phyloP scores from a whole-genome alignment of 2,888 invertebrate genomes.

The Polydrusus pterygomalis region DNA sequence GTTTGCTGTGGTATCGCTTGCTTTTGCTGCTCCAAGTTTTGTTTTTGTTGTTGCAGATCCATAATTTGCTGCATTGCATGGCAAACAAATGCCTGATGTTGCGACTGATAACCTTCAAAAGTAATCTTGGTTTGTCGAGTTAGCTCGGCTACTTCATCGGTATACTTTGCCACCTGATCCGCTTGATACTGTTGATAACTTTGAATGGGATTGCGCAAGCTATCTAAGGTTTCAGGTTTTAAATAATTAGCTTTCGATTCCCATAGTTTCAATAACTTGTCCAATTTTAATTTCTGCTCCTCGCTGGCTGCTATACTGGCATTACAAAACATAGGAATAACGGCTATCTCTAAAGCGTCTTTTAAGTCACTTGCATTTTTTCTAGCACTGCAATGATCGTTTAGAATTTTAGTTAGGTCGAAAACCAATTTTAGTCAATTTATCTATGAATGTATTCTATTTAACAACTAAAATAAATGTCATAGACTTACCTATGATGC shows the following conservation, averaged over 20 bases:
- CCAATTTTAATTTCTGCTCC: constrained; percentile 92
- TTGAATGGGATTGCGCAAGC: constrained; percentile 89
- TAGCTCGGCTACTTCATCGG: constrained; percentile 81
- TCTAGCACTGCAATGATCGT: constrained; percentile 82
- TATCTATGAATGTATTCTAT: not conserved
- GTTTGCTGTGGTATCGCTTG: constrained; percentile 31
- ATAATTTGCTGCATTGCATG: constrained; percentile 94
- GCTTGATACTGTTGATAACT: constrained; percentile 95
- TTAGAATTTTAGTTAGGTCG: not conserved
- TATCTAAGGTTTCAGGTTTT: constrained; percentile 86
- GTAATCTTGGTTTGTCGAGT: constrained; percentile 87
- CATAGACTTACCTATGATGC: constrained; percentile 91
- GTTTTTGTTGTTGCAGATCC: constrained; percentile 85
- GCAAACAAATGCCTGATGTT: constrained; percentile 95
- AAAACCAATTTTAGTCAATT: no score
- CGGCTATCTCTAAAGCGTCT: constrained; percentile 89
- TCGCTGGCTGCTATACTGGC: constrained; percentile 89
- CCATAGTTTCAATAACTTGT: constrained; percentile 96
- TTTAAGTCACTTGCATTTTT: constrained; percentile 96
- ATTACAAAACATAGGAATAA: constrained; percentile 98
- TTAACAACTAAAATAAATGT: constrained; percentile 51
- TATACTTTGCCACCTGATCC: constrained; percentile 87
- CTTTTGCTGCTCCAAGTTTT: constrained; percentile 73
- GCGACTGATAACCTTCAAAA: constrained; percentile 82
- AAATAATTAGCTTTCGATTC: constrained; percentile 96